Evolutionary conservation across 53 echinoderm and acorn worm genomes (phyloP), one percentile per base, ranked within the genome.

Genomic region (Paracentrotus lividus): DNA sequence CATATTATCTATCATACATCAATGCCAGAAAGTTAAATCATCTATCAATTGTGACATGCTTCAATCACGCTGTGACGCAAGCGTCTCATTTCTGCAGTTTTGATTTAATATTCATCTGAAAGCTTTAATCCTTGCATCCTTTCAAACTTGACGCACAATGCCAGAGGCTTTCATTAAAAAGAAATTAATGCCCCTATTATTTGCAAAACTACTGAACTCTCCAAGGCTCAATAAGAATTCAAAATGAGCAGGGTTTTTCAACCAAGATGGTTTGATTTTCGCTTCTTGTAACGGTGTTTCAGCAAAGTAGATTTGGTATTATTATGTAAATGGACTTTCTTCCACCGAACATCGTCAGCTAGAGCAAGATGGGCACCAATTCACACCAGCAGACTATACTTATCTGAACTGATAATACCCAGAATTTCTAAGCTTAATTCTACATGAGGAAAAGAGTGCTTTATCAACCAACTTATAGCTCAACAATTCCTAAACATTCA

Each of bases 1-100:
- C 10, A 52, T 52, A 9, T 12, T 52, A 52, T 52, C 15, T 52
- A 52, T 52, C 52, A 52, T 3, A 52, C 52, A 9, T 8, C 44
- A 0, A 66, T 47, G 47, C n/a, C 44, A 1, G 1, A 49, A 81
- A 81, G 26, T 45, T 81, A 47, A 81, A 9, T 38, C n/a, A 81
- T 81, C 81, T 10, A 8, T 81, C 47, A 81, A 81, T 47, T 81
- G 26, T 81, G 81, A 81, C 81, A 44, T 9, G 45, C 81, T 47
- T 4, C 81, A 0, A 26, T 49, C 26, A 81, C 13, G 32, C 67
- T 14, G 26, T 26, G 3, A 14, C 3, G 9, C 44, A 24, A 24
- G 47, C 24, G 44, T 45, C 49, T 47, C 49, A 27, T 81, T 81
- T 81, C 27, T 14, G n/a, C 26, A 23, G 81, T 26, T 26, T 47